Conservation (phyloP, 1,140 invertebrate genomes). For the Dryas iulia region DNA sequence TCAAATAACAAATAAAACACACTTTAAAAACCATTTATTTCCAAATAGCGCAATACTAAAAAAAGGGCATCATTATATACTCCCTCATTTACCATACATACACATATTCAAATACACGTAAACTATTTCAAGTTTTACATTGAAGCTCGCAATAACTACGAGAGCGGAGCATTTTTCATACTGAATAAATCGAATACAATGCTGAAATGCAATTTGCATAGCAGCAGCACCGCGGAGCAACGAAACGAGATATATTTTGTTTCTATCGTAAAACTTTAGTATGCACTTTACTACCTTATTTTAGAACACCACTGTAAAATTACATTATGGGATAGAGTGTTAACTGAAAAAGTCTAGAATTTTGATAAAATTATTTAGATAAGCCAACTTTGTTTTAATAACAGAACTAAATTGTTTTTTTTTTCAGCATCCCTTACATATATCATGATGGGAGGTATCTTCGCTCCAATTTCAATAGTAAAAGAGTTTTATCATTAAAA, state of each 20-base stretch:
- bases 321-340: neutral
- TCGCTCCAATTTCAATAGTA: too few relatives aligned
- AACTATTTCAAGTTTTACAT: neutral
- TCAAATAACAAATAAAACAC: too few relatives aligned
- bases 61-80: too few relatives aligned
- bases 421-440: too few relatives aligned
- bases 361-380: too few relatives aligned
- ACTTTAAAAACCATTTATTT: too few relatives aligned
- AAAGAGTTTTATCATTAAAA: too few relatives aligned
- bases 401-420: too few relatives aligned
- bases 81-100: neutral
- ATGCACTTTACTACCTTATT: neutral
- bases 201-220: neutral
- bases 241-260: neutral
- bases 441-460: too few relatives aligned
- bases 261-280: neutral
- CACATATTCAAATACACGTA: neutral
- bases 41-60: too few relatives aligned
- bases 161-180: neutral
- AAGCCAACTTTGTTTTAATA: too few relatives aligned
- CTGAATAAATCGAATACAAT: neutral
- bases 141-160: neutral
- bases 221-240: neutral
- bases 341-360: too few relatives aligned
- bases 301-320: neutral